These are phyloP conservation scores for Bos indicus DNA, from an alignment of 2,113 vertebrate species.

Conservation along the genomic window DNA sequence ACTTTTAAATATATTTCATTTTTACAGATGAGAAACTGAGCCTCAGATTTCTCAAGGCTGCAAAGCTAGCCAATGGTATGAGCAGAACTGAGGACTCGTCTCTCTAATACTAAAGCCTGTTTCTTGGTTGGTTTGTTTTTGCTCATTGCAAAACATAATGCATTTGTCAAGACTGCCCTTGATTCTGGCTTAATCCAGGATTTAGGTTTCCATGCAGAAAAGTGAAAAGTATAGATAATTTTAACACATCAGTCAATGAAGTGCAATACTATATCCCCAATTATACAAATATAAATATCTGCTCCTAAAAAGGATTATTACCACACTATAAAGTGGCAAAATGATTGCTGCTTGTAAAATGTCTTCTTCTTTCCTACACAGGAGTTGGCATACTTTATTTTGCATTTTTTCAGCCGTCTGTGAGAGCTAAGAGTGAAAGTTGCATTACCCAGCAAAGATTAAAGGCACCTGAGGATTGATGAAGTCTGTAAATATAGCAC, in stretches of 20 bases:
- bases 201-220: neutral
- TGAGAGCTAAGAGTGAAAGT: slow-evolving; percentile 29
- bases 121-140: neutral
- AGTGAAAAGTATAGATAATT: neutral
- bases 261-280: neutral
- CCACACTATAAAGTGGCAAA: neutral
- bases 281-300: slow-evolving; percentile 34
- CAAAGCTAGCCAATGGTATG: neutral
- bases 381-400: neutral
- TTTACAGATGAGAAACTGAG: neutral
- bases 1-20: neutral
- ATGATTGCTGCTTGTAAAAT: slow-evolving; percentile 13
- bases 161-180: neutral
- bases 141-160: neutral
- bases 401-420: neutral
- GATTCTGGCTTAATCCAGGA: neutral
- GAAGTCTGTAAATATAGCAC: slow-evolving; percentile 18
- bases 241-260: neutral
- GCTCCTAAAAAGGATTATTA: neutral
- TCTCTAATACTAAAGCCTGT: neutral
- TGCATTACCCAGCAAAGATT: neutral
- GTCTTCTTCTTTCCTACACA: neutral
- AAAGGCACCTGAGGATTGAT: neutral
- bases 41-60: neutral
- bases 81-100: neutral